Evolutionary conservation across 2,113 vertebrate species (phyloP), one percentile per base, ranked within the genome.

Genomic region (Aramus guarauna): DNA sequence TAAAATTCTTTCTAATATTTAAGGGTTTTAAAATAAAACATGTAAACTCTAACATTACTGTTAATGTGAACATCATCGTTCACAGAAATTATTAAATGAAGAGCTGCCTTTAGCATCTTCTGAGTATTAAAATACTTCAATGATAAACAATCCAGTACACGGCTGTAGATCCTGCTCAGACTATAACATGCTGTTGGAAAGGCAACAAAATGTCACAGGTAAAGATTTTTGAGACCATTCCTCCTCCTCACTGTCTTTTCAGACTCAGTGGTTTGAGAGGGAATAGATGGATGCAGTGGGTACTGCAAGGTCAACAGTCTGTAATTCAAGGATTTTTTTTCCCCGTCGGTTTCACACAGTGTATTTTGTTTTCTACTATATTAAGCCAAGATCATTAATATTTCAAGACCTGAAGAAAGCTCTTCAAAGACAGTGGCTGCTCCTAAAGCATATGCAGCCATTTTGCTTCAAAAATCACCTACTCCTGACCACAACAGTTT

Each of bases 311-410:
- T 96, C 96, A 95, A 91, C 58, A 90, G 81, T 67, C 64, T 89
- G 59, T 63, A 94, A 92, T 48, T 89, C 71, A 94, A 78, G 23
- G 83, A 81, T 88, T 56, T 41, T 9, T 14, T 18, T 11, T 2
- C 15, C 41, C 72, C 73, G n/a, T 88, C 5, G 1, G 1, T 78
- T 95, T 86, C 68, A 93, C 41, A 29, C 59, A 69, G 48, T 84
- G 84, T 82, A 81, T 91, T 98, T 97, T 97, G 64, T 96, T 97
- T 97, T 97, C 93, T 69, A 81, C 95, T 97, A 82, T 90, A 97
- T 97, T 96, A 98, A 98, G 93, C 69, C 76, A 92, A 91, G 92
- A 78, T 96, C 96, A 98, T 98, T 97, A 98, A 98, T 98, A 97
- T 98, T 98, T 97, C 96, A 98, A 92, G 88, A 96, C 84, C 94